Evolutionary conservation across 2,888 invertebrate species (phyloP), one percentile per base, ranked within the genome.

Genomic region (Xestia rhomboidea): DNA sequence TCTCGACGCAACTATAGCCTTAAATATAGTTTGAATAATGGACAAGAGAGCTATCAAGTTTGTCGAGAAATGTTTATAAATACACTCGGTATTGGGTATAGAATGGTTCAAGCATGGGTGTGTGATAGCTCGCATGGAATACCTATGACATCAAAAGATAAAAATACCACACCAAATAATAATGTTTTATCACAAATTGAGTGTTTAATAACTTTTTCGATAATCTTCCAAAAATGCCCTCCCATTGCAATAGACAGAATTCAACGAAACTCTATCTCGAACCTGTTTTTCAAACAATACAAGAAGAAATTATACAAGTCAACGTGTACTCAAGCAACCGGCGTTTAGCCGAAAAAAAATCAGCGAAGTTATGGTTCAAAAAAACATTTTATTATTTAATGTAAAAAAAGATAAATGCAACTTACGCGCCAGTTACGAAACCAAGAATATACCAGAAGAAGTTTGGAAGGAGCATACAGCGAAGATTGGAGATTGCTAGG

Each of bases 61-160:
- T 72, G 71, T 64, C 67, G 67, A 72, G 70, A 76, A 72, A 76
- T 76, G 76, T 72, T 76, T 72, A 67, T 76, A 72, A 76, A 76
- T 57, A 67, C 68, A 41, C 41, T 76, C 62, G 64, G 27, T 68
- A 54, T 76, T 54, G 76, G 44, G 10, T 44, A 44, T 44, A 44
- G 44, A 44, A 44, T 44, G 44, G 44, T 44, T 44, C 44, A 44
- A 44, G 44, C 44, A 44, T 44, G 44, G 44, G 44, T 44, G 71
- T 51, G 49, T n/a, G 69, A 75, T 51, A 75, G 69, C 51, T 64
- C 41, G 62, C 68, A 64, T 77, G 77, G 73, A 69, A 77, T 77
- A 73, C 77, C 63, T 11, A 63, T 44, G 68, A 77, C 54, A 73
- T 73, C 63, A 68, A 73, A 73, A 44, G 46, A 68, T 73, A 73